Evolutionary conservation across 2,797 vertebrate genomes (phyloP), one percentile per base, ranked within the genome.

Genomic region (Clarias pachynema): DNA sequence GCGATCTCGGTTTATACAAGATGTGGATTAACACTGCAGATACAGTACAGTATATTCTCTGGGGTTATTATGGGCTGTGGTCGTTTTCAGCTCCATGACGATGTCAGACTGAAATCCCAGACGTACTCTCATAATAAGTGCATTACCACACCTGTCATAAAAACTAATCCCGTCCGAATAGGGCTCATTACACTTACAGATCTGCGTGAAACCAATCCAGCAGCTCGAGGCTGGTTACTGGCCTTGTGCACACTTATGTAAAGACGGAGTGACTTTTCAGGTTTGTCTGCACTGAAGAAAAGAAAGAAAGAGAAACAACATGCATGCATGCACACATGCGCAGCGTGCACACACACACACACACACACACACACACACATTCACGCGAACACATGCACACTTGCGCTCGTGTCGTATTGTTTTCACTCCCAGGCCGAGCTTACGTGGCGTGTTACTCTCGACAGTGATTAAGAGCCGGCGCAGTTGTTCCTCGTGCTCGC

Each of bases 291-390:
- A 5, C 57, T 14, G 15, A n/a, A 15, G 9, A 29, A 80, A 77
- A 86, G n/a, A 86, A 86, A 86, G n/a, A 86, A 86, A 87, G 82
- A 86, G 44, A 78, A 78, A 56, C n/a, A 4, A 6, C 65, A 68
- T 34, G 34, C 16, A 69, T 10, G 40, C 49, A 44, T 40, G n/a
- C 44, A 53, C 24, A 8, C 73, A 56, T 49, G 29, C 6, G 5
- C 37, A 31, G 49, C 83, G 63, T 81, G 56, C n/a, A 34, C 34
- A 72, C 53, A 4, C 34, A n/a, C 44, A 31, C 72, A 63, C 53
- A 69, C 53, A 18, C 29, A 53, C 73, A 5, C 82, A 70, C 22
- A n/a, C 57, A 8, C 57, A 40, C 20, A 3, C 34, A 70, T 7
- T 24, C 20, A 70, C 18, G 14, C 3, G 8, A 8, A 70, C 69